These are phyloP conservation scores for Phrynosoma blainvillii DNA, from an alignment of 2,113 vertebrate genomes.

Conservation along the genomic window DNA sequence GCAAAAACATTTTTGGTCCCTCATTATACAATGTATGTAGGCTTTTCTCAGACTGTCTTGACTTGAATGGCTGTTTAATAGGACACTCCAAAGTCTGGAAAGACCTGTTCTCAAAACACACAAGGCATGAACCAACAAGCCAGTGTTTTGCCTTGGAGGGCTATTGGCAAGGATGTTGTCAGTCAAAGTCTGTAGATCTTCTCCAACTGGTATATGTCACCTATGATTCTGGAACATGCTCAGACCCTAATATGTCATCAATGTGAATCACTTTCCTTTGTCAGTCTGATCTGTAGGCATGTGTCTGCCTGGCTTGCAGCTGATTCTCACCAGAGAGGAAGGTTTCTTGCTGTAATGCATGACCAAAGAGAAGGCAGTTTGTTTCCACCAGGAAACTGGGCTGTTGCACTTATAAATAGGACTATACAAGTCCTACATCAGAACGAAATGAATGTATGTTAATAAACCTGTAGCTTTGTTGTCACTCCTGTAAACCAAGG, in stretches of 20 bases:
- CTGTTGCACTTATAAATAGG: background rate
- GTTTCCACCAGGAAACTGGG: background rate
- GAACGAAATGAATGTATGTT: background rate
- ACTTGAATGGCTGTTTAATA: background rate
- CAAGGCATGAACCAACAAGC: constrained; percentile 32
- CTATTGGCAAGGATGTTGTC: background rate
- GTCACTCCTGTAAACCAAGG: background rate
- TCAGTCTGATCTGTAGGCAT: constrained; percentile 11
- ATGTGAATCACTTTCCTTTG: background rate
- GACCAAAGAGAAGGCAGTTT: background rate
- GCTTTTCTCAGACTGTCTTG: background rate
- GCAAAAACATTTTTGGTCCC: constrained; percentile 23
- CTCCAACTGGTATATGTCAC: constrained; percentile 19
- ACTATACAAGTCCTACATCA: constrained; percentile 1
- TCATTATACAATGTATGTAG: constrained; percentile 34
- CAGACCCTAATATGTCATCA: constrained; percentile 17
- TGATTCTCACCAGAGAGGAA: constrained; percentile 5
- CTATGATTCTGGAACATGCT: background rate
- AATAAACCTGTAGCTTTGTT: constrained; percentile 7
- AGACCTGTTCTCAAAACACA: constrained; percentile 41
- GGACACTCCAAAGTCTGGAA: constrained; percentile 1
- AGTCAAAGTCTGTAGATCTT: background rate
- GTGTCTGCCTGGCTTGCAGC: rapidly evolving
- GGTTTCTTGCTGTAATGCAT: rapidly evolving
- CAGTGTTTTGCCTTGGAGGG: background rate